Base-by-base conservation (phyloP, 2,888 invertebrate genomes). In the Pseudeuparius sepicola region DNA sequence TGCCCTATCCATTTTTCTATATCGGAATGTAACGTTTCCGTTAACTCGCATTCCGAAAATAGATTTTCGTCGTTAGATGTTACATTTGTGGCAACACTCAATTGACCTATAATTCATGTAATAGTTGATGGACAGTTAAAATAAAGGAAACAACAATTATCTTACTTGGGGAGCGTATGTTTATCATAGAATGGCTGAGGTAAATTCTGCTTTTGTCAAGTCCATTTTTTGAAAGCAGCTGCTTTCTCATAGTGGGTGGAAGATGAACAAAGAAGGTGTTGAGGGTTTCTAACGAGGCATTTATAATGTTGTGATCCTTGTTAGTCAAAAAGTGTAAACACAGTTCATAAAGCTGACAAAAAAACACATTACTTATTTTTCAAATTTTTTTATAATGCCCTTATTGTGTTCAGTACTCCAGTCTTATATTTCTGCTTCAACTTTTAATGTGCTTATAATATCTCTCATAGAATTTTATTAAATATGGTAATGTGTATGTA, bases 291-390 rank as follows among this genome's bases (percentile, higher is more conserved):
- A 94, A 68, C 11, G 89, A 76, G 2, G 87, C 78, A 54, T 90
- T 90, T 48, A 88, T 78, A 37, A 90, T 75, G 59, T 90, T 90
- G 60, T 93, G 92, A 60, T 92, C 86, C 4, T 66, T 62, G 48
- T 78, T 77, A 14, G 68, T 66, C 36, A 77, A 67, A 61, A 79
- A 82, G 53, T 76, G 66, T 32, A 87, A 61, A 59, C 82, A 84
- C 37, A 85, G 67, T 59, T 84, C 79, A 58, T 83, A 87, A 17
- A 86, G 67, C 77, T 86, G 66, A 35, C 37, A 36, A 23, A 69
- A 20, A 17, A 29, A 34, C 14, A 30, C 10, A 28, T 23, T 31
- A 25, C 10, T 12, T 14, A 36, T 23, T 31, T 11, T 24, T 39
- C 9, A 7, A 11, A 31, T 24, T 3, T 28, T 18, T 6, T 24